These are phyloP conservation scores for Natrix natrix DNA, from an alignment of 2,797 vertebrate genomes.

Conservation along the genomic window DNA sequence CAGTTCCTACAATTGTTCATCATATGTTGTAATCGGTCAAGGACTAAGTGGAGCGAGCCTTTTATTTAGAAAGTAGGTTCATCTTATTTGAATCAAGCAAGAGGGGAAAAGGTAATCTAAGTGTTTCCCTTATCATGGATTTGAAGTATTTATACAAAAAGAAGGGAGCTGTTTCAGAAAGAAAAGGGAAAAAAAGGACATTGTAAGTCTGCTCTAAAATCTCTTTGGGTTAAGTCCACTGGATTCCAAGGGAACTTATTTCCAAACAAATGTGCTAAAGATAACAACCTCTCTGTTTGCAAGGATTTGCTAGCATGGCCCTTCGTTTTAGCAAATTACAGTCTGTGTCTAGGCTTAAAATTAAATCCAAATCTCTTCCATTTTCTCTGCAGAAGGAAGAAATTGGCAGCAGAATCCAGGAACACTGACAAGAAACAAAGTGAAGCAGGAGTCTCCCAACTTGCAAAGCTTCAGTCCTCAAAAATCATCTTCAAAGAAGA, in stretches of 20 bases:
- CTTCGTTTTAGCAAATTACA: slow-evolving; percentile 78
- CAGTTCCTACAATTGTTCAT: neutral
- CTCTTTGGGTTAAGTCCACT: neutral
- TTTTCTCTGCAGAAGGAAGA: slow-evolving; percentile 70
- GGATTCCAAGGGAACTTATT: neutral
- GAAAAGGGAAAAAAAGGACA: slow-evolving; percentile 40
- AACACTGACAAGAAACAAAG: slow-evolving; percentile 73
- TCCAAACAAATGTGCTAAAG: neutral
- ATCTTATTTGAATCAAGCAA: neutral
- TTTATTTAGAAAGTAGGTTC: neutral
- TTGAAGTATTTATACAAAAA: neutral
- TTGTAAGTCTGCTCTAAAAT: neutral
- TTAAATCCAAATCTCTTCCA: slow-evolving; percentile 72
- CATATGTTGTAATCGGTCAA: neutral
- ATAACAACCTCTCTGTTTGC: slow-evolving; percentile 64
- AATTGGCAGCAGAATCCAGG: slow-evolving; percentile 75
- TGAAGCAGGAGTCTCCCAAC: slow-evolving; percentile 62
- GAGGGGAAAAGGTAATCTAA: neutral
- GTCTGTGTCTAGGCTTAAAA: slow-evolving; percentile 75
- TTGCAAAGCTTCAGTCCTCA: slow-evolving; percentile 65
- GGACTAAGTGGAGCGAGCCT: neutral
- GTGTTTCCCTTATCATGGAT: neutral
- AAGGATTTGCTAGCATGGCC: slow-evolving; percentile 72
- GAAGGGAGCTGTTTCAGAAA: neutral
- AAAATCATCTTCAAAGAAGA: slow-evolving; percentile 66